Conservation (phyloP, 2,797 vertebrate species). For the Arctocebus calabarensis region DNA sequence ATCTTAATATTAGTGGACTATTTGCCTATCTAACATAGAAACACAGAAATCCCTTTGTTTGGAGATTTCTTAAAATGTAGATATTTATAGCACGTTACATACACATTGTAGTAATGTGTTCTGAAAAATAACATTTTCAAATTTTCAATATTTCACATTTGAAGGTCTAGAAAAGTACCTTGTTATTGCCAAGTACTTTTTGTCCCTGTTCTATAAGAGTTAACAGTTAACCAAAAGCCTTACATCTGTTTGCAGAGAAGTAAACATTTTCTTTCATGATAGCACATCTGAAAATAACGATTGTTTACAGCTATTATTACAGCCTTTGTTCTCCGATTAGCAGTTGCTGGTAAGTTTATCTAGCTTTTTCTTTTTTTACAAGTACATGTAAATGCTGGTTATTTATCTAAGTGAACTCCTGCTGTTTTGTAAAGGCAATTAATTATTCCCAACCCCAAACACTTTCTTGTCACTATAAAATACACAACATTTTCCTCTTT, state of each 20-base stretch:
- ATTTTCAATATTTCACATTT: slow-evolving; percentile 14
- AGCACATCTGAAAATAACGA: slow-evolving; percentile 58
- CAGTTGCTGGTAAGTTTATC: slow-evolving; percentile 59
- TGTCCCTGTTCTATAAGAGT: background rate
- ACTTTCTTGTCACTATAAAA: slow-evolving; percentile 43
- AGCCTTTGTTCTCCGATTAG: slow-evolving; percentile 67
- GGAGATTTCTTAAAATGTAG: background rate
- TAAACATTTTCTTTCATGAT: slow-evolving; percentile 43
- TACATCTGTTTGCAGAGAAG: slow-evolving; percentile 49
- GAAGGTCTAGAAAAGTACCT: background rate
- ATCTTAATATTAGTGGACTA: background rate
- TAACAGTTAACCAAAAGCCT: slow-evolving; percentile 45
- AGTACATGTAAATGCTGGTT: slow-evolving; percentile 64
- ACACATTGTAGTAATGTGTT: background rate
- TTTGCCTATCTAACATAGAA: slow-evolving; percentile 5
- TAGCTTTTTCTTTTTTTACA: slow-evolving; percentile 35
- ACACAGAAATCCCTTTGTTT: background rate
- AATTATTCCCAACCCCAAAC: slow-evolving; percentile 61
- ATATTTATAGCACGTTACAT: background rate
- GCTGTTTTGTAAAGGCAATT: slow-evolving; percentile 74
- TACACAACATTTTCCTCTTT: background rate
- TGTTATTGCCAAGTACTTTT: background rate
- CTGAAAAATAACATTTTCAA: slow-evolving; percentile 3
- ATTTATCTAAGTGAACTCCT: slow-evolving; percentile 78
- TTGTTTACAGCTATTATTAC: slow-evolving; percentile 66